Conservation (phyloP, 92 coral and sea anemone genomes). For the Ricordea florida region DNA sequence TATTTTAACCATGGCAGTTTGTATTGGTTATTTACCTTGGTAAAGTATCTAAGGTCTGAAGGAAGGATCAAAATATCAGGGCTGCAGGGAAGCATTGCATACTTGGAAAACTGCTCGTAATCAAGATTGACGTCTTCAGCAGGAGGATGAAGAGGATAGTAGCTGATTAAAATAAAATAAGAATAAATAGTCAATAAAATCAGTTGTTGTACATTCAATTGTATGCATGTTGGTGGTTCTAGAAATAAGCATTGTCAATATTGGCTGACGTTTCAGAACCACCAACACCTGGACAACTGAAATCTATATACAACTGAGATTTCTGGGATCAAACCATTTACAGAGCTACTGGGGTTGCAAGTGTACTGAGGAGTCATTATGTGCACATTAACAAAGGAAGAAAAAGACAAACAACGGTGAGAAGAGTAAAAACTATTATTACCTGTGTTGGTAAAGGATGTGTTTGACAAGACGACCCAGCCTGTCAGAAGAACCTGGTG, state of each 20-base stretch:
- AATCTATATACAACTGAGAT: too few relatives aligned
- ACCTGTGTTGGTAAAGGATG: slow-evolving; percentile 91
- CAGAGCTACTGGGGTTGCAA: too few relatives aligned
- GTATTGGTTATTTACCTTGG: slow-evolving; percentile 65
- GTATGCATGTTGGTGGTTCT: too few relatives aligned
- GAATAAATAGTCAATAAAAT: not conserved
- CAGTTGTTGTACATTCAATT: too few relatives aligned
- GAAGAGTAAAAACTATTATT: not conserved
- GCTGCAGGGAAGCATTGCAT: slow-evolving; percentile 77
- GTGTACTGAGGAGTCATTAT: not conserved
- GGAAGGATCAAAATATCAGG: slow-evolving; percentile 95
- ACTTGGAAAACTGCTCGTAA: slow-evolving; percentile 76
- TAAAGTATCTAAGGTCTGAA: slow-evolving; percentile 90
- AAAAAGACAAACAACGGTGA: not conserved
- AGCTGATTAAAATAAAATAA: slow-evolving; percentile 40
- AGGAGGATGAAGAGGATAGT: slow-evolving; percentile 92
- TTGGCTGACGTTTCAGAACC: too few relatives aligned
- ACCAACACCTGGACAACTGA: too few relatives aligned
- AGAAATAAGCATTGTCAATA: too few relatives aligned
- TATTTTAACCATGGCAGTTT: too few relatives aligned
- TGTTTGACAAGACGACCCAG: slow-evolving; percentile 94
- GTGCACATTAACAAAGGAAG: not conserved
- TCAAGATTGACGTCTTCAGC: slow-evolving; percentile 92
- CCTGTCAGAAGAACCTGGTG: slow-evolving; percentile 97
- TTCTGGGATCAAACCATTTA: too few relatives aligned